These are phyloP conservation scores for Hipposideros armiger DNA, from an alignment of 2,113 vertebrate genomes.

Conservation along the genomic window DNA sequence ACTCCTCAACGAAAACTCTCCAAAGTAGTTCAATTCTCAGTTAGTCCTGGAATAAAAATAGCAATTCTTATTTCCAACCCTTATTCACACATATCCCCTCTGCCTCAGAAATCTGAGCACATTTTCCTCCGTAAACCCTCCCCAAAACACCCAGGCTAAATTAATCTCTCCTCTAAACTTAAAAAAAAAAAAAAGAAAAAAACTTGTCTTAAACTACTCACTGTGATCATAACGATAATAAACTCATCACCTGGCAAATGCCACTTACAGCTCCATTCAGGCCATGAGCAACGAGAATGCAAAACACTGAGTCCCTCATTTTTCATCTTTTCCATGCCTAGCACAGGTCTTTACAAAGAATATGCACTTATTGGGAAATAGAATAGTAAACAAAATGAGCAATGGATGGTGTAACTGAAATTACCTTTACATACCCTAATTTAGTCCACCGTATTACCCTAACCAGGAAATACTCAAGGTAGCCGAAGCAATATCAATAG, in stretches of 20 bases:
- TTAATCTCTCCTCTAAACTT: background rate
- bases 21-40: background rate
- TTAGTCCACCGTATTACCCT: background rate
- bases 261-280: background rate
- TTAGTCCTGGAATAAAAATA: conserved; percentile 1
- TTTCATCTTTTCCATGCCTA: background rate
- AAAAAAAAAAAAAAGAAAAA: background rate
- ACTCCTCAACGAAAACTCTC: background rate
- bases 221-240: background rate
- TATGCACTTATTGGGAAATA: background rate
- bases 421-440: background rate
- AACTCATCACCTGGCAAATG: background rate
- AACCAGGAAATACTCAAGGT: background rate
- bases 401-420: background rate
- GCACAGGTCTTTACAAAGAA: background rate
- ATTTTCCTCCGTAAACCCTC: background rate
- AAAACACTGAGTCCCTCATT: background rate
- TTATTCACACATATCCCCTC: background rate
- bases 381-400: background rate
- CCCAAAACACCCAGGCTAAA: background rate
- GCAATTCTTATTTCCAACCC: background rate
- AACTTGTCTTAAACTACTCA: background rate
- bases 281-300: background rate
- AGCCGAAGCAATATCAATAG: background rate
- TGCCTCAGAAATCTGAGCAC: background rate